Conservation (phyloP, 2,888 invertebrate species). For the Dysmachus trigonus region DNA sequence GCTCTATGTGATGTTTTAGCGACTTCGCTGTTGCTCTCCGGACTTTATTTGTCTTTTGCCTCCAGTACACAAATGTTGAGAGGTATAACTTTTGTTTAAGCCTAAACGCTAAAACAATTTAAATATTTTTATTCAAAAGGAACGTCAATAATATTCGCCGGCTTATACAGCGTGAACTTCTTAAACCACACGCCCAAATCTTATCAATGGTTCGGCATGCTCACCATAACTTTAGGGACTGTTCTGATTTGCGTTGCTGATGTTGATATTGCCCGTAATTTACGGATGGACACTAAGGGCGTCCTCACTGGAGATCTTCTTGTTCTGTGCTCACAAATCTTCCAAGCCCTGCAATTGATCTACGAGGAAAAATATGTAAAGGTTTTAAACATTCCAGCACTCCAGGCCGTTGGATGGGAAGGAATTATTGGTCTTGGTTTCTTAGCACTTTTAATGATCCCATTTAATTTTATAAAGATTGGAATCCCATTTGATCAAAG, state of each 20-base stretch:
- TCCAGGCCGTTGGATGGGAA: slow-evolving; percentile 95
- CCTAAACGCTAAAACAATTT: background rate
- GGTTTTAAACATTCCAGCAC: slow-evolving; percentile 84
- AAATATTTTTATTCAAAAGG: slow-evolving; percentile 64
- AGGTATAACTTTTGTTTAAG: slow-evolving; percentile 65
- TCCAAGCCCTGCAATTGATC: slow-evolving; percentile 91
- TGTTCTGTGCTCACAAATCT: slow-evolving; percentile 79
- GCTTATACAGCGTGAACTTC: slow-evolving; percentile 84
- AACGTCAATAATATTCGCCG: slow-evolving; percentile 89
- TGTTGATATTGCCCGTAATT: slow-evolving; percentile 59
- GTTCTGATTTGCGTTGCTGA: slow-evolving; percentile 79
- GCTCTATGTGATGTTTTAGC: slow-evolving; percentile 89
- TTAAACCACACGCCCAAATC: slow-evolving; percentile 69
- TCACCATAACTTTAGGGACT: slow-evolving; percentile 76
- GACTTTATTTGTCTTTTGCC: slow-evolving; percentile 88
- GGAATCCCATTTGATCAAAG: slow-evolving; percentile 80
- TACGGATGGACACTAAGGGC: slow-evolving; percentile 67
- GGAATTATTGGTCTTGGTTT: slow-evolving; percentile 79
- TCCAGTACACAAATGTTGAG: slow-evolving; percentile 97
- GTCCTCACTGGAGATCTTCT: slow-evolving; percentile 84
- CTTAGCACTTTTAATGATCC: slow-evolving; percentile 72
- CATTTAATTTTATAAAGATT: slow-evolving; percentile 83
- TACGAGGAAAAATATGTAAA: slow-evolving; percentile 91
- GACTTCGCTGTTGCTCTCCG: slow-evolving; percentile 90
- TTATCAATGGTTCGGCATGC: slow-evolving; percentile 81